Evolutionary conservation across 2,888 invertebrate genomes (phyloP).

Genomic region (Drosophila rellima): DNA sequence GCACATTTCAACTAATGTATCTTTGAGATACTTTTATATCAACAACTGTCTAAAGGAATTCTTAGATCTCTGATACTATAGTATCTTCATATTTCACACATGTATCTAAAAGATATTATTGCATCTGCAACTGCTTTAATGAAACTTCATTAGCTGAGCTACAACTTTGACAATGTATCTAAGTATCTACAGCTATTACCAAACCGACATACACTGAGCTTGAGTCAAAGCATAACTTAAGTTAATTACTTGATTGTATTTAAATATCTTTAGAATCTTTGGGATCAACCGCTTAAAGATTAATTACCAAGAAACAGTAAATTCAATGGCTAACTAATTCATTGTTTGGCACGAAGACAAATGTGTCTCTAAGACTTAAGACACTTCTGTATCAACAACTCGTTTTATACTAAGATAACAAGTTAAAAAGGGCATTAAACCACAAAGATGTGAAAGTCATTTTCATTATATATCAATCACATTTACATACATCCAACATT

Average conservation of each 20-base stretch:
- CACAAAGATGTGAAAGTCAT: slow-evolving; percentile 31
- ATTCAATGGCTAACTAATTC: background rate
- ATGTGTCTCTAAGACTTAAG: background rate
- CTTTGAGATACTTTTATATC: too few species aligned
- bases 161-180: background rate
- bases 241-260: background rate
- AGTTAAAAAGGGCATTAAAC: slow-evolving; percentile 7
- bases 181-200: background rate
- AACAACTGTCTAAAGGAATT: too few species aligned
- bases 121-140: background rate
- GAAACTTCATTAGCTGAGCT: background rate
- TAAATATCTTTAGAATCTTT: background rate
- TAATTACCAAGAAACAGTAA: background rate
- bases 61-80: too few species aligned
- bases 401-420: background rate
- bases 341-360: background rate
- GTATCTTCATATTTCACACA: too few species aligned
- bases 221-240: too few species aligned
- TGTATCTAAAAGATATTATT: background rate
- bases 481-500: background rate
- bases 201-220: background rate
- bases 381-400: background rate
- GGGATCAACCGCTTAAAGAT: background rate
- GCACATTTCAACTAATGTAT: too few species aligned
- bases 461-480: slow-evolving; percentile 8